Evolutionary conservation across 2,797 vertebrate genomes (phyloP).

Genomic region (Sandelia bainsii): DNA sequence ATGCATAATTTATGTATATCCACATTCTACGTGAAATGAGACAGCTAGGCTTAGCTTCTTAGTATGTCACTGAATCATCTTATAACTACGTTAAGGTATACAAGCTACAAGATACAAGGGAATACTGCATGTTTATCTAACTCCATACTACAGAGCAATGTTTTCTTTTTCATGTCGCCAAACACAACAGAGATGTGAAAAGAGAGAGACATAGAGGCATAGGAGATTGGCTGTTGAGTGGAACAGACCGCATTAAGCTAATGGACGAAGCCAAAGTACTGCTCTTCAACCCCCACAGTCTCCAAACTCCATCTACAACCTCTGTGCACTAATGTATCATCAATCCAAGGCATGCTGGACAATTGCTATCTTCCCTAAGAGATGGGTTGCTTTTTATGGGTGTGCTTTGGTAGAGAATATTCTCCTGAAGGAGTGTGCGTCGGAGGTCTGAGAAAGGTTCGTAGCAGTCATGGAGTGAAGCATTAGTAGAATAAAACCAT

Average conservation of each 20-base stretch:
- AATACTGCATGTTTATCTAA: conserved; percentile 15
- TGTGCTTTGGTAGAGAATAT: conserved; percentile 31
- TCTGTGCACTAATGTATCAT: conserved; percentile 67
- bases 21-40: conserved; percentile 1
- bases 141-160: conserved; percentile 16
- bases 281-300: conserved; percentile 49
- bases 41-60: background rate
- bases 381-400: conserved; percentile 43
- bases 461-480: background rate
- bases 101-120: background rate
- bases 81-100: background rate
- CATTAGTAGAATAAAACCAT: background rate
- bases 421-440: background rate
- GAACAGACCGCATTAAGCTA: conserved; percentile 77
- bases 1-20: background rate
- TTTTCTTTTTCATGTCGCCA: conserved; percentile 40
- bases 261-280: conserved; percentile 70
- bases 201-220: conserved; percentile 46
- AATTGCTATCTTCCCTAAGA: conserved; percentile 33
- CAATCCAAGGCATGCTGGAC: conserved; percentile 37
- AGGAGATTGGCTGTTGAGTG: conserved; percentile 56
- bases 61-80: background rate
- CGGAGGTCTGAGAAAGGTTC: conserved; percentile 12
- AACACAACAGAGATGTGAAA: conserved; percentile 51
- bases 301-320: conserved; percentile 58